These are phyloP conservation scores for Picathartes gymnocephalus DNA, from an alignment of 2,113 vertebrate genomes.

Conservation along the genomic window DNA sequence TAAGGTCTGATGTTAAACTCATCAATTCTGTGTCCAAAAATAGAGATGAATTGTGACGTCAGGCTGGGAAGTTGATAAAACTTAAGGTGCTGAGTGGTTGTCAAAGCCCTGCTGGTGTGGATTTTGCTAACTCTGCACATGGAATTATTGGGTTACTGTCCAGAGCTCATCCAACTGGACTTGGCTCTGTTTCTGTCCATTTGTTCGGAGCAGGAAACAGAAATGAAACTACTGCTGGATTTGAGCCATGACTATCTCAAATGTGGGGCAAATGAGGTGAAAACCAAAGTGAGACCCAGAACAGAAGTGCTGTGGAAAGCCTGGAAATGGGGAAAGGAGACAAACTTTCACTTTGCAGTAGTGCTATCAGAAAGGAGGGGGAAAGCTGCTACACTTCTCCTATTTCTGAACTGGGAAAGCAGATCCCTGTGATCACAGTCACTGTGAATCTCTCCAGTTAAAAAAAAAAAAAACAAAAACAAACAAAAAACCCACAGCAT, in stretches of 20 bases:
- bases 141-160: neutral
- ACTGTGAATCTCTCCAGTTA: neutral
- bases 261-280: neutral
- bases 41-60: neutral
- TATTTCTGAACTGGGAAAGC: neutral
- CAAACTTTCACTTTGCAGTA: neutral
- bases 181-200: neutral
- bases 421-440: slow-evolving; percentile 11
- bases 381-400: neutral
- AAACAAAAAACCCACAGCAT: neutral
- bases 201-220: neutral
- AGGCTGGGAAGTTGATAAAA: neutral
- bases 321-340: neutral
- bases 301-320: neutral
- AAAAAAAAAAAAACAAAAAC: neutral
- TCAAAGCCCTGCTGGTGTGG: neutral
- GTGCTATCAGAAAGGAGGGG: neutral
- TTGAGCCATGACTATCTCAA: neutral
- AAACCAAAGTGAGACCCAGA: neutral
- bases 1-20: neutral
- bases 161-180: neutral
- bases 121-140: neutral
- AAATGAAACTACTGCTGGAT: neutral
- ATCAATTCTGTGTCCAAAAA: neutral
- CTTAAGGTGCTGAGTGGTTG: neutral